Base-by-base conservation (phyloP, 2,888 invertebrate species). In the Hyposoter didymator region DNA sequence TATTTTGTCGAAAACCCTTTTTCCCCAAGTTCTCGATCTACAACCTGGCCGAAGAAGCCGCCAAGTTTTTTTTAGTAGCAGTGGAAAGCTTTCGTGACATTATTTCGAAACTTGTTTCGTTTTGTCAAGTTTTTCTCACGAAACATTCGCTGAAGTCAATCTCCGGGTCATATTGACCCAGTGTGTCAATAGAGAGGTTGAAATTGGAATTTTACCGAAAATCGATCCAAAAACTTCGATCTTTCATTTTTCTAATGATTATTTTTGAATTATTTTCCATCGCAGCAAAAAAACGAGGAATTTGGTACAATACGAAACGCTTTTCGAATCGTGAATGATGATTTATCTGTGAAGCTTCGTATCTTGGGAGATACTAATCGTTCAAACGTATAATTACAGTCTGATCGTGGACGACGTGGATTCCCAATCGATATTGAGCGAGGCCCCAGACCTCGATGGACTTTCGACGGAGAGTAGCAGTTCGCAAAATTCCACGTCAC, bases 401-500 rank as follows among this genome's bases (percentile, higher is more conserved):
- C 83, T 92, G 74, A 90, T 92, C 83, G 92, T 92, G 43, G 91
- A 92, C 84, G 92, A 92, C 88, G 92, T 92, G 49, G 92, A 92
- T 78, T 91, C 92, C 2, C 90, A 90, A 59, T 89, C 91, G 87
- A 91, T 92, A 28, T 86, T 90, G 32, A 88, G 90, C 82, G 89
- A 90, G 17, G 89, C 85, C 45, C 84, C 89, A 43, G 91, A 91
- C 39, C 81, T 90, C 64, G 92, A 91, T 39, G 91, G 89, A 1
- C 39, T 90, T 8, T 91, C 90, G 45, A 90, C 90, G 70, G 91
- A 90, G 64, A 91, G 87, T 81, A 90, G 89, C 78, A 91, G 90
- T 81, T 88, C 90, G 7, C 89, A 89, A 14, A 90, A 89, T 47
- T 91, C 91, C 0, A 88, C 89, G 35, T 89, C 90, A 1, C 90